Evolutionary conservation across 2,113 vertebrate species (phyloP), one percentile per base, ranked within the genome.

Genomic region (Charina bottae): DNA sequence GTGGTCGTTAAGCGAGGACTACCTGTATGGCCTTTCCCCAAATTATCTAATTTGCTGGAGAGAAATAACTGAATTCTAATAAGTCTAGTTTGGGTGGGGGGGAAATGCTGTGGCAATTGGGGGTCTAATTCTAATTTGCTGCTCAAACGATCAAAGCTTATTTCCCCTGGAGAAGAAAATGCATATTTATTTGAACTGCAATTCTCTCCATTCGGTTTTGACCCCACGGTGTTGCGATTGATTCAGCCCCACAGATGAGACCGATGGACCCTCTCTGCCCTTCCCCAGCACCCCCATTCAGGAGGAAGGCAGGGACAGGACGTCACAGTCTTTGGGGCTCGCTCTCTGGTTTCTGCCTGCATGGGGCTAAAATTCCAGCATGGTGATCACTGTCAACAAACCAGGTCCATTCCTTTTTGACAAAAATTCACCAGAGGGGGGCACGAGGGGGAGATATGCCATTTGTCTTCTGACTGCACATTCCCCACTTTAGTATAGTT

Each of bases 111-210:
- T 26, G 1, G 59, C 49, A 7, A 3, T 58, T 13, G 59, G 13
- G 53, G 23, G 37, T 23, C 24, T 7, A 33, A 19, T 23, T 56
- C 53, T 42, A 42, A 42, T 42, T 17, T 15, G 17, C 2, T n/a
- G 28, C 78, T 59, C 7, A 33, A n/a, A 55, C 17, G 91, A 87
- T 88, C 58, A 60, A 21, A 37, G 87, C 46, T 54, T 7, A 9
- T 72, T 62, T 89, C 87, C 87, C 87, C 13, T 17, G 87, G 72
- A 92, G 87, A 55, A 89, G 12, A 83, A 83, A 54, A 87, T 42
- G 13, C 4, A 0, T 92, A n/a, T 90, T 88, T 93, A 55, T 68
- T 93, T 88, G 6, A 64, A 59, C 56, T 88, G 68, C 12, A 49
- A 56, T 84, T 58, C 92, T 24, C 64, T 88, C 72, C 11, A 55